Conservation (phyloP, 92 coral and sea anemone species). For the Bergia sp. region DNA sequence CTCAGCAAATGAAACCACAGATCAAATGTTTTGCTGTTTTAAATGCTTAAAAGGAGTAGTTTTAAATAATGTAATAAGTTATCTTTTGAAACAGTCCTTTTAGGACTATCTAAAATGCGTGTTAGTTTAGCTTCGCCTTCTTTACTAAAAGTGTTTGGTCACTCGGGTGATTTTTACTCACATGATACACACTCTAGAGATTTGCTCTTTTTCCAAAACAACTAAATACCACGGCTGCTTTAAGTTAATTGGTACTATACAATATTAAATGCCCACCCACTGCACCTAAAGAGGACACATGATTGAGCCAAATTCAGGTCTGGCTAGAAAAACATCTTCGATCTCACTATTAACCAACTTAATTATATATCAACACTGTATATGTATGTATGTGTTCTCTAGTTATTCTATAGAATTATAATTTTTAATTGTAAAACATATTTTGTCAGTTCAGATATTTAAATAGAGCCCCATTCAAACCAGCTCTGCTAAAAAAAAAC, state of each 20-base stretch:
- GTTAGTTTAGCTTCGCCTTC: neutral
- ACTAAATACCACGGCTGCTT: neutral
- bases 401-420: neutral
- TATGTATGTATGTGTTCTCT: neutral
- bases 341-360: too few species aligned
- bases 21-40: neutral
- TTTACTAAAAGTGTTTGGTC: neutral
- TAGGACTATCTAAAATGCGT: neutral
- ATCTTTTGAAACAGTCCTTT: neutral
- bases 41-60: neutral
- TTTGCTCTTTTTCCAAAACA: too few species aligned
- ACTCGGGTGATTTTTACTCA: neutral
- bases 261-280: neutral
- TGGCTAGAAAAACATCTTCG: too few species aligned
- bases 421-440: neutral
- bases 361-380: neutral
- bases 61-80: neutral
- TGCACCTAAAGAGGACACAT: neutral
- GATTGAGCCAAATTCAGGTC: neutral
- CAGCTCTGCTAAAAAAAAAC: conserved; percentile 14
- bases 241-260: neutral
- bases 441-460: neutral
- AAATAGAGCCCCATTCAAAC: too few species aligned
- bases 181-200: too few species aligned
- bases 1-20: neutral